These are phyloP conservation scores for Urocitellus parryii DNA, from an alignment of 2,113 vertebrate species.

Conservation along the genomic window DNA sequence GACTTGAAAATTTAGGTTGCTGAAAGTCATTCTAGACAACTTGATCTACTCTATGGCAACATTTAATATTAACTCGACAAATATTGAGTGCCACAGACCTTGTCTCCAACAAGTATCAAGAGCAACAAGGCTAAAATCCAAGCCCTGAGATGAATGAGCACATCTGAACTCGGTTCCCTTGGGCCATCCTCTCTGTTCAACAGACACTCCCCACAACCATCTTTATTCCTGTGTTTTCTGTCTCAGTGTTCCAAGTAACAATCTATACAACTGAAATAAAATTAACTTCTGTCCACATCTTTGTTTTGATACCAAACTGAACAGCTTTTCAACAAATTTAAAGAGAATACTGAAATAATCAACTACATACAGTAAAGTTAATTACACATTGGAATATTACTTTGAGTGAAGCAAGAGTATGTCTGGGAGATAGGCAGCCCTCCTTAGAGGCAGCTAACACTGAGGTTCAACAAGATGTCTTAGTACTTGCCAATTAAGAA, in stretches of 20 bases:
- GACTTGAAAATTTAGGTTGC: too few relatives aligned
- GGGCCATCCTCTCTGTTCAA: background rate
- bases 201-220: background rate
- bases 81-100: accelerated
- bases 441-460: background rate
- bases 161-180: background rate
- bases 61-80: background rate
- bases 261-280: background rate
- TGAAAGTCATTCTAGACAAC: background rate
- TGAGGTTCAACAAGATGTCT: background rate
- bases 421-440: background rate
- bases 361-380: background rate
- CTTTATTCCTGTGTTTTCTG: background rate
- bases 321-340: background rate
- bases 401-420: background rate
- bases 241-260: background rate
- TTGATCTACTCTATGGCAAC: background rate
- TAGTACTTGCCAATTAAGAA: background rate
- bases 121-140: background rate
- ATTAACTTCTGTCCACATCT: background rate
- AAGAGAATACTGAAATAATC: background rate
- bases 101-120: background rate
- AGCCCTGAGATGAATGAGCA: background rate
- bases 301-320: background rate
- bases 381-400: background rate